phyloP scores from a whole-genome alignment of 2,888 invertebrate genomes.

The Maniola hyperantus region DNA sequence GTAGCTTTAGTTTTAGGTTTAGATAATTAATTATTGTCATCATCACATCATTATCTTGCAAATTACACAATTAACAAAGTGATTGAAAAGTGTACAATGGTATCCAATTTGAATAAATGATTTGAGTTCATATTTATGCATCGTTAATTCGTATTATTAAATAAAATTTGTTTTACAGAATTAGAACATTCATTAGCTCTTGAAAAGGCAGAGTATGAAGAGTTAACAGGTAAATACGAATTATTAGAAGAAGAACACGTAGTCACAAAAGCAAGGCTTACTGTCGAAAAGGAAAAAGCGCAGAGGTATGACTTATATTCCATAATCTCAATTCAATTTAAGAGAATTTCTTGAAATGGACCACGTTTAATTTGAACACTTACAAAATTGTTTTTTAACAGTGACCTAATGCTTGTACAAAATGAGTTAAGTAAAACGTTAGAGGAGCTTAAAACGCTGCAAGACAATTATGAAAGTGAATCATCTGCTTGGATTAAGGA shows the following conservation, averaged over 20 bases:
- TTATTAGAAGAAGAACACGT: conserved; percentile 93
- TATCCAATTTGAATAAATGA: too few species aligned
- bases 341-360: background rate
- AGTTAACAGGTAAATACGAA: conserved; percentile 91
- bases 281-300: conserved; percentile 91
- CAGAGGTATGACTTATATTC: conserved; percentile 80
- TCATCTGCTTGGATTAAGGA: conserved; percentile 89
- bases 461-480: conserved; percentile 85
- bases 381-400: conserved; percentile 53
- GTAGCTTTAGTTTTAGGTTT: too few species aligned
- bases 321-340: too few species aligned
- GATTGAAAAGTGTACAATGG: too few species aligned
- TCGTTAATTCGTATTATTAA: background rate
- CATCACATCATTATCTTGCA: too few species aligned
- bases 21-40: too few species aligned
- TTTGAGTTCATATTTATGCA: background rate
- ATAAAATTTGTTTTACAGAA: conserved; percentile 68
- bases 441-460: conserved; percentile 84
- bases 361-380: background rate
- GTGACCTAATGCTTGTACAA: conserved; percentile 84
- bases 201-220: conserved; percentile 89
- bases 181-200: conserved; percentile 85
- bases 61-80: too few species aligned
- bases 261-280: conserved; percentile 90
- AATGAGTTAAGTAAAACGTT: conserved; percentile 84